Percentiles rank a stretch among this genome's conserved stretches.
These are phyloP conservation scores for Melipona quadrifasciata DNA, from an alignment of 1,140 invertebrate species.

Conservation along the genomic window DNA sequence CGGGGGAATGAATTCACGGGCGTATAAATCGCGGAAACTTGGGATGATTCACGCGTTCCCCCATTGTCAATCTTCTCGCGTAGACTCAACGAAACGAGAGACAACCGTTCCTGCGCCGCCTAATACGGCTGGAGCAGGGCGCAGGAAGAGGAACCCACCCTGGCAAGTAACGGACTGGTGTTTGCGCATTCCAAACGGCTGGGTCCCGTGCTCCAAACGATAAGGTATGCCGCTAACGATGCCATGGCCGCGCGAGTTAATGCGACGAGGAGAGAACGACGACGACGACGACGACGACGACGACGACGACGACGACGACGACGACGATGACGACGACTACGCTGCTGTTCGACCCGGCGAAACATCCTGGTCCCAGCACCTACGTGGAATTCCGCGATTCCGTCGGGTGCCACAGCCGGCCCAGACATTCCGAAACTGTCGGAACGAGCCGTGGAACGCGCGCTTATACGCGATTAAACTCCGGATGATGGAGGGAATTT, in stretches of 20 bases:
- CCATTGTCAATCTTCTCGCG: constrained; percentile 40
- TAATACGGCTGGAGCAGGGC: neutral
- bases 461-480: constrained; percentile 27
- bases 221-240: constrained; percentile 78
- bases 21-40: constrained; percentile 10
- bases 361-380: constrained; percentile 61
- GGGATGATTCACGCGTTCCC: constrained; percentile 39
- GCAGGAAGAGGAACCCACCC: constrained; percentile 36
- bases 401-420: constrained; percentile 15
- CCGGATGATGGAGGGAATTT: constrained; percentile 35
- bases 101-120: constrained; percentile 28
- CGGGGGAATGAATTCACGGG: constrained; percentile 3
- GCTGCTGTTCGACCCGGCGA: constrained; percentile 38
- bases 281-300: constrained; percentile 32
- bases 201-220: constrained; percentile 66
- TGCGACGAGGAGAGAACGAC: constrained; percentile 56
- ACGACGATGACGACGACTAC: constrained; percentile 22
- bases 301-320: constrained; percentile 13
- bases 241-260: constrained; percentile 72
- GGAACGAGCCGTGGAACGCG: constrained; percentile 29
- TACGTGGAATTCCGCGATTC: constrained; percentile 77
- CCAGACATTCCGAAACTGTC: constrained; percentile 46
- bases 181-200: constrained; percentile 69
- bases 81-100: constrained; percentile 31
- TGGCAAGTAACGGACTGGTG: constrained; percentile 57